Evolutionary conservation across 2,113 vertebrate genomes (phyloP), one percentile per base, ranked within the genome.

Genomic region (Sebastes fasciatus): DNA sequence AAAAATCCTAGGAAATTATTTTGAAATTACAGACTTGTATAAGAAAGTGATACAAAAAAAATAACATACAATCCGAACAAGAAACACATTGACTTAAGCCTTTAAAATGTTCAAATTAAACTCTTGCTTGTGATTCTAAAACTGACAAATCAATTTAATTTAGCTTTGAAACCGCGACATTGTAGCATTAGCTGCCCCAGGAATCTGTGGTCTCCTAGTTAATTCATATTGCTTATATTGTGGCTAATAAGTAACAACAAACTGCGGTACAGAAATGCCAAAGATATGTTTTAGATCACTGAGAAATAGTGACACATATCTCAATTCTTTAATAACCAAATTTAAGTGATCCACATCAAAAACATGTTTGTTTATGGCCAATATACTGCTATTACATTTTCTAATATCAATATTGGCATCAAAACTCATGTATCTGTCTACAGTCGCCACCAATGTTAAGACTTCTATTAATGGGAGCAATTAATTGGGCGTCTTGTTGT

Each of bases 121-220:
- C 6, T 42, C 11, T 19, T 1, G 5, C 21, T 69, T 78, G 17
- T n/a, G 16, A 71, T 67, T 65, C 54, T 26, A 34, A 82, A 88
- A 77, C 23, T 21, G 58, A 65, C 43, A 77, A 23, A 79, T 57
- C 11, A 45, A 60, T 73, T 13, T 11, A 43, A 57, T 40, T 62
- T 58, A 21, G 13, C 49, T 21, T 10, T 26, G 6, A 51, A 68
- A 77, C 2, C 42, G 45, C 4, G 6, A 17, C 7, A 6, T 34
- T 55, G n/a, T 52, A 60, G 45, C 17, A 43, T 77, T 12, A 65
- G 60, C 75, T 79, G 77, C 70, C 74, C 48, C 19, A 26, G 34
- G 34, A 77, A 73, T 48, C 75, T 65, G 62, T 58, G 51, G 65
- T 46, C 67, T 68, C 34, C 61, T 14, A 60, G 54, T 21, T 34